phyloP scores from a whole-genome alignment of 37 sponge, comb jelly and placozoan species.

The Spongilla lacustris region DNA sequence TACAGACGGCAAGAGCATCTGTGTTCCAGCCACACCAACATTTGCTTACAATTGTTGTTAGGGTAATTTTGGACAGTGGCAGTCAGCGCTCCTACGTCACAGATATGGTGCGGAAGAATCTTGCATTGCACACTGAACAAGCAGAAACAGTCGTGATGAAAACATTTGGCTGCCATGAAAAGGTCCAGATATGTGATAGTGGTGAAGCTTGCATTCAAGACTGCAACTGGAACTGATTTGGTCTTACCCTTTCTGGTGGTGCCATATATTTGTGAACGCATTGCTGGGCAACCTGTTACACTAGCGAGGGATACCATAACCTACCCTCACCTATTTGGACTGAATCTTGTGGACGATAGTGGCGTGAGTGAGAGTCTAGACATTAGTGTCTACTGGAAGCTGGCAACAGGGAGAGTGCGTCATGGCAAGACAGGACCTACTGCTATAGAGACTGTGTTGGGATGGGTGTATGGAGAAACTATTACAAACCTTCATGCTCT shows the following conservation, averaged over 20 bases:
- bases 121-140: neutral
- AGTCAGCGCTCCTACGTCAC: neutral
- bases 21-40: neutral
- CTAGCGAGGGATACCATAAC: too few relatives aligned
- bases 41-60: neutral
- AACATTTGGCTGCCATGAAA: neutral
- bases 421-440: too few relatives aligned
- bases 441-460: too few relatives aligned
- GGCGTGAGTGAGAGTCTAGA: too few relatives aligned
- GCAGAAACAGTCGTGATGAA: neutral
- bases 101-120: neutral
- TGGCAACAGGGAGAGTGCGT: too few relatives aligned
- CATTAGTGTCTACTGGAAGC: too few relatives aligned
- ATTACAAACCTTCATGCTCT: too few relatives aligned
- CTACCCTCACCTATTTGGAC: too few relatives aligned
- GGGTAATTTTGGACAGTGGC: neutral
- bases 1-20: neutral
- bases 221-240: neutral
- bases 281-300: too few relatives aligned
- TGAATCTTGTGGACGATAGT: too few relatives aligned
- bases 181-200: neutral
- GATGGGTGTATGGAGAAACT: too few relatives aligned
- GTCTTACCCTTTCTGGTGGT: neutral
- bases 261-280: too few relatives aligned
- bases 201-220: neutral